phyloP scores from a whole-genome alignment of 2,113 vertebrate species.

The Lanius collurio region DNA sequence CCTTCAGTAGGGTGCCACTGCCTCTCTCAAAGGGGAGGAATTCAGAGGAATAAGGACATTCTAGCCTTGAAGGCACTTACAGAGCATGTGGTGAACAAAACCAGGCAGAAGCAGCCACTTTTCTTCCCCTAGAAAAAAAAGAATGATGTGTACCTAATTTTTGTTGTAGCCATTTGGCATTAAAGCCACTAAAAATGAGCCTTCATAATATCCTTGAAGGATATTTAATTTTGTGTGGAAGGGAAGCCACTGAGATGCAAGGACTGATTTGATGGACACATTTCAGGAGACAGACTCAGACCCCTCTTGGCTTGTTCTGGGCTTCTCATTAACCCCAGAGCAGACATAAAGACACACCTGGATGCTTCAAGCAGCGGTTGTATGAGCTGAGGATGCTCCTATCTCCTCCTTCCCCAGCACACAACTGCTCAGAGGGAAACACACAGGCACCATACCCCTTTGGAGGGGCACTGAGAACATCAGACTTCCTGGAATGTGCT shows the following conservation, averaged over 20 bases:
- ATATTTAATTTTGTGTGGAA: neutral
- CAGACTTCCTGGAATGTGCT: neutral
- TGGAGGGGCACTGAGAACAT: neutral
- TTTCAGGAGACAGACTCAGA: neutral
- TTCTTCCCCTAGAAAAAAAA: neutral
- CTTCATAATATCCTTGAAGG: neutral
- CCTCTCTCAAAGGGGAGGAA: neutral
- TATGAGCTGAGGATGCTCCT: neutral
- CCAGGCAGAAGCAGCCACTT: neutral
- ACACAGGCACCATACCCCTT: accelerated
- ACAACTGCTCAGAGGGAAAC: neutral
- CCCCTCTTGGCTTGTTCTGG: neutral
- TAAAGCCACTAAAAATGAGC: neutral
- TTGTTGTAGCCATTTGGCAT: neutral
- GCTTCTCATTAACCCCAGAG: neutral
- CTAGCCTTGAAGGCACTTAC: neutral
- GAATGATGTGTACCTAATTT: accelerated
- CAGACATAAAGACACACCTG: neutral
- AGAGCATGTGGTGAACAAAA: neutral
- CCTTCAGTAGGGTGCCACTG: neutral
- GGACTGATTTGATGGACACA: neutral
- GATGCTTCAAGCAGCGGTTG: neutral
- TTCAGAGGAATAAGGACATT: neutral
- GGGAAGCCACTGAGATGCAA: neutral
- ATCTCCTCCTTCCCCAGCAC: neutral